Evolutionary conservation across 2,113 vertebrate species (phyloP).

Genomic region (Nipponia nippon): DNA sequence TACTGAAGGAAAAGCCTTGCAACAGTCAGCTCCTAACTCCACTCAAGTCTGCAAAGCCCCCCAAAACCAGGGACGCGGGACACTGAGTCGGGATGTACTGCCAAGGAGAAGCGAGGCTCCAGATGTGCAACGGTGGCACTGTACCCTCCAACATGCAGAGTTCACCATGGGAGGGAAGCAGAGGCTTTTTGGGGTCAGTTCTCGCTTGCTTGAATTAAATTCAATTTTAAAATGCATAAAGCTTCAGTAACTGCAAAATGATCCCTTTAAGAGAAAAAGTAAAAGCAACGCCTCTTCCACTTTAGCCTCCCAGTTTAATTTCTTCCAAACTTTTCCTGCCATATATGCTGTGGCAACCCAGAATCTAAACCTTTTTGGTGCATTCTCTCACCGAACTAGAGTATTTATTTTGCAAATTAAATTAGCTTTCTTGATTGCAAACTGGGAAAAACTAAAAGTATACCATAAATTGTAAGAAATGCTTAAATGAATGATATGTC

Average conservation of each 20-base stretch:
- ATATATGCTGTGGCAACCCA: background rate
- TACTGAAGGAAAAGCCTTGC: background rate
- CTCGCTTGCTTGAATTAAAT: background rate
- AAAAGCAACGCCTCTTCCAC: background rate
- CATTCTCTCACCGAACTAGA: background rate
- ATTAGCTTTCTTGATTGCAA: conserved; percentile 9
- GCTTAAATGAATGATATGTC: background rate
- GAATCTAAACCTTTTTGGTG: background rate
- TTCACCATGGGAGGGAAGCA: background rate
- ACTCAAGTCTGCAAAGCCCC: background rate
- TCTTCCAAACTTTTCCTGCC: background rate
- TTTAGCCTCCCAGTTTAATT: background rate
- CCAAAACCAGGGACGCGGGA: fast-evolving
- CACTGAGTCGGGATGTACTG: background rate
- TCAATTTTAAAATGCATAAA: background rate
- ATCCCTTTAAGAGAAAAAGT: background rate
- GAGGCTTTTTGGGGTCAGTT: background rate
- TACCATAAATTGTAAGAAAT: background rate
- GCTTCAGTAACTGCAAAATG: background rate
- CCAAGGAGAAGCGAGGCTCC: background rate
- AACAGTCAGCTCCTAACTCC: background rate
- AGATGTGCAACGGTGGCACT: background rate
- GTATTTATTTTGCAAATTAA: background rate
- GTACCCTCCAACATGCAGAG: background rate
- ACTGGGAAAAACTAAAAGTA: background rate